Percentiles rank a stretch among this genome's conserved stretches.
Evolutionary conservation across 2,888 invertebrate species (phyloP).

Genomic region (Agrochola lota): DNA sequence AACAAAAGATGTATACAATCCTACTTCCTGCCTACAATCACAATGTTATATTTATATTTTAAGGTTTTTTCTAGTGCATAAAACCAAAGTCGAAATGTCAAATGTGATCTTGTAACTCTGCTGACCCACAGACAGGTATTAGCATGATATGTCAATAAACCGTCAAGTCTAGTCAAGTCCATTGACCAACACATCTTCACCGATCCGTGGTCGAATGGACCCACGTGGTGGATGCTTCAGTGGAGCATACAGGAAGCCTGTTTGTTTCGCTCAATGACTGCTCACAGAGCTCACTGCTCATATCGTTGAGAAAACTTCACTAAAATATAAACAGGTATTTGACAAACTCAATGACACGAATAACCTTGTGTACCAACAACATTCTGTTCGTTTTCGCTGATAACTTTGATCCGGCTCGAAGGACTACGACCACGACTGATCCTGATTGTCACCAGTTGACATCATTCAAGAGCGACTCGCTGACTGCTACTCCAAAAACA

Average conservation of each 20-base stretch:
- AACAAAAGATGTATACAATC: neutral
- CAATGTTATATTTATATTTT: too few species aligned
- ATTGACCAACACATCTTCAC: constrained; percentile 58
- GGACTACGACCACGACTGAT: neutral
- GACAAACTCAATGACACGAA: neutral
- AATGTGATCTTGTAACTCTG: neutral
- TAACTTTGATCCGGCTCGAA: constrained; percentile 7
- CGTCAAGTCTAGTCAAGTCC: constrained; percentile 2
- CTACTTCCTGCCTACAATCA: too few species aligned
- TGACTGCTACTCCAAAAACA: neutral
- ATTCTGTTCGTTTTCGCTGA: neutral
- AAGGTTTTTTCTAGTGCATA: too few species aligned
- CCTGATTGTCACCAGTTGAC: neutral
- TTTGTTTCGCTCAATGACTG: constrained; percentile 63
- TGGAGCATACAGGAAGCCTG: constrained; percentile 75
- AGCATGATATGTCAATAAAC: constrained; percentile 4
- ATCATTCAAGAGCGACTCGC: too few species aligned
- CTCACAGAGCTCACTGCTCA: neutral
- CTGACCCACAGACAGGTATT: neutral
- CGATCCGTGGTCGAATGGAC: constrained; percentile 63
- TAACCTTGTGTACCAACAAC: neutral
- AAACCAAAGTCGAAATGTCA: neutral
- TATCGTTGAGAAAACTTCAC: neutral
- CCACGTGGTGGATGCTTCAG: constrained; percentile 77
- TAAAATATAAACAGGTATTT: neutral